Evolutionary conservation across 2,888 invertebrate genomes (phyloP), one percentile per base, ranked within the genome.

Genomic region (Plemyria rubiginata): DNA sequence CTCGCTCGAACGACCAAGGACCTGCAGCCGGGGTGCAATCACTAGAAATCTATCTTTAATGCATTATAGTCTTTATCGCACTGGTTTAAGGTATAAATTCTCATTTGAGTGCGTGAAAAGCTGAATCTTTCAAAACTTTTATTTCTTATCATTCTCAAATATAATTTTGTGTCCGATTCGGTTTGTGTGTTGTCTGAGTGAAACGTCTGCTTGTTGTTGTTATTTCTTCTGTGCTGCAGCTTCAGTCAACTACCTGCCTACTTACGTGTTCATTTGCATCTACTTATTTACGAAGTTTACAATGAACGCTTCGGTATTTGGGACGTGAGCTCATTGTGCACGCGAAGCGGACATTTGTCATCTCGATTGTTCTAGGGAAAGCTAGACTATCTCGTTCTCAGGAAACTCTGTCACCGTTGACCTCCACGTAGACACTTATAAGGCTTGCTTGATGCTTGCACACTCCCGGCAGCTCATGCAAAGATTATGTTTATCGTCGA

Each of bases 261-360:
- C 32, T 54, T 57, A 43, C 46, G 57, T 59, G 54, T 63, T 71
- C 72, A 81, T 85, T 80, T 80, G 77, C 81, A 82, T 82, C 73
- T 77, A 76, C 76, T 70, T 77, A 74, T 73, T 72, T 77, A 52
- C 38, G 54, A 13, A 32, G 67, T 79, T 78, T 75, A 78, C 79
- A 73, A 70, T 78, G 74, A 70, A 77, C 72, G 76, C 70, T 62
- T 70, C 56, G 80, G 79, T 82, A 84, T 87, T 81, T 80, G 71
- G 81, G 77, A 74, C 84, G 72, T 64, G 70, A 63, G 67, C 68
- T 73, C 75, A 72, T 75, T 78, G 73, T 72, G 69, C 67, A 61
- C 51, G 53, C 51, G 46, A 40, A 45, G 51, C 65, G 59, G 56
- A 59, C 62, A 66, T 66, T 65, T 62, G 66, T 69, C 69, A 69